phyloP scores from a whole-genome alignment of 2,888 invertebrate species.

The Colostygia pectinataria region DNA sequence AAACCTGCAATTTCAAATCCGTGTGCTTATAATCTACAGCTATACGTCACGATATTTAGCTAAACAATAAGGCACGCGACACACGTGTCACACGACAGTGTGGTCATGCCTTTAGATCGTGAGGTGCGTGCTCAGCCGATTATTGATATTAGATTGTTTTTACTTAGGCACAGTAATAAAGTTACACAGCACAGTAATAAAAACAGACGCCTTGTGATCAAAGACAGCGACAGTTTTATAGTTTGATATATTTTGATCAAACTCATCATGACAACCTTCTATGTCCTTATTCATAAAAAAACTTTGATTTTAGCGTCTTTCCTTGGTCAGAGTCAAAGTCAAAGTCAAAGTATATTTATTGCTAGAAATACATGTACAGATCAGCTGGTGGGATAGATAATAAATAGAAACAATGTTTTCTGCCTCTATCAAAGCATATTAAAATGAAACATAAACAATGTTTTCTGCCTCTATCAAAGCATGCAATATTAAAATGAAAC shows the following conservation, averaged over 20 bases:
- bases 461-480: no score
- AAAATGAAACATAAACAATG: no score
- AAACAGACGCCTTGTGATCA: slow-evolving; percentile 3
- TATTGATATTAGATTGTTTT: slow-evolving; percentile 37
- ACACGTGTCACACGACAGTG: slow-evolving; percentile 57
- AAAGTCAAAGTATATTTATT: no score
- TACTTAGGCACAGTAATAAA: slow-evolving; percentile 7
- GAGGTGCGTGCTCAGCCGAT: slow-evolving; percentile 50
- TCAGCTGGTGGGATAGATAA: no score
- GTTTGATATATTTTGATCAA: slow-evolving; percentile 1
- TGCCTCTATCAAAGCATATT: no score
- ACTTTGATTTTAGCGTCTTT: no score
- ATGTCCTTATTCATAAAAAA: no score
- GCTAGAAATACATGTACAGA: no score
- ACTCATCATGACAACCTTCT: no score
- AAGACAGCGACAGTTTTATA: slow-evolving; percentile 4
- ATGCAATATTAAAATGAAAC: no score
- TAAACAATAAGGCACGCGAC: slow-evolving; percentile 62
- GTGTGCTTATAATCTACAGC: slow-evolving; percentile 8
- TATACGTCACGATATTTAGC: slow-evolving; percentile 26
- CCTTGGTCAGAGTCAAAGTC: no score
- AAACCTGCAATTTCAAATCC: slow-evolving; percentile 2
- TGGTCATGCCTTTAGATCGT: slow-evolving; percentile 64
- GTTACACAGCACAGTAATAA: slow-evolving; percentile 4
- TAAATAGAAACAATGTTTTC: no score